Percentiles rank a stretch among this genome's conserved stretches.
Conservation (phyloP, 2,113 vertebrate genomes). For the Pontoporia blainvillei region DNA sequence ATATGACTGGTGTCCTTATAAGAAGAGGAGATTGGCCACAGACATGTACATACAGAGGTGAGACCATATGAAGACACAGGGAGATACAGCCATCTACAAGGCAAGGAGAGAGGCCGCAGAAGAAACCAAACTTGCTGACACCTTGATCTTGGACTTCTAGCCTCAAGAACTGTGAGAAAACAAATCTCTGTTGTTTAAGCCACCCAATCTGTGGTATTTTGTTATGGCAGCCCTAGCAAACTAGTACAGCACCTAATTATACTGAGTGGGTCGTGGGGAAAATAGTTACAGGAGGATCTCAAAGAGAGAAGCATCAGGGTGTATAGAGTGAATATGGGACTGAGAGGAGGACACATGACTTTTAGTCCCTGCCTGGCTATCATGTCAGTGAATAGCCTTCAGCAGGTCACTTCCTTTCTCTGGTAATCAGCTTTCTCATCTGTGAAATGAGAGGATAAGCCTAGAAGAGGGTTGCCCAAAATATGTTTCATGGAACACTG, state of each 20-base stretch:
- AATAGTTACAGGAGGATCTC: neutral
- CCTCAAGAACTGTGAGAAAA: neutral
- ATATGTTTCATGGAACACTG: neutral
- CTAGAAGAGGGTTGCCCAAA: neutral
- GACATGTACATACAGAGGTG: neutral
- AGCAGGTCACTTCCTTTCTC: neutral
- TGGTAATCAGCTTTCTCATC: neutral
- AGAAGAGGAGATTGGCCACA: neutral
- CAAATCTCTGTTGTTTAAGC: neutral
- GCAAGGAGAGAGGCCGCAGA: neutral
- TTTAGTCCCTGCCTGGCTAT: neutral
- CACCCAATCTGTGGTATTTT: neutral
- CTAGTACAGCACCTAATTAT: neutral
- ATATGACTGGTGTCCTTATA: neutral
- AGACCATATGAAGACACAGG: too few species aligned
- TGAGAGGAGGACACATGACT: neutral
- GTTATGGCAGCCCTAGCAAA: too few species aligned
- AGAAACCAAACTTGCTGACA: neutral
- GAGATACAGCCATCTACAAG: neutral
- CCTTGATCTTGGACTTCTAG: neutral
- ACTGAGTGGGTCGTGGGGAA: accelerated
- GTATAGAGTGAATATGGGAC: neutral
- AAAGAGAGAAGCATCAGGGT: neutral
- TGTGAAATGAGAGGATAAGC: neutral
- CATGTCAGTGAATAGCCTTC: neutral